Evolutionary conservation across 2,888 invertebrate genomes (phyloP).

Genomic region (Piscicola geometra): DNA sequence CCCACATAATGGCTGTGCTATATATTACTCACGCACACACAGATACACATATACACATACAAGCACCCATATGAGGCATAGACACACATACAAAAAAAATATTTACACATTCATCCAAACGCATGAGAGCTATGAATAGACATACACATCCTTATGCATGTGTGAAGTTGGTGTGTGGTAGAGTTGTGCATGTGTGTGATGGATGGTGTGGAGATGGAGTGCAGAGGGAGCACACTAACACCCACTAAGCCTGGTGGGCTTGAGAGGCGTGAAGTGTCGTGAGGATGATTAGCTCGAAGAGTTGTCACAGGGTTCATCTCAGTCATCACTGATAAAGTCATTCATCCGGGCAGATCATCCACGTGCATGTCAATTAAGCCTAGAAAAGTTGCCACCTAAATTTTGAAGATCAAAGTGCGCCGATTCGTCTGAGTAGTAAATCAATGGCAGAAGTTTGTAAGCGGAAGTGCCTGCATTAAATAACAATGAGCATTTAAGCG

Average conservation of each 20-base stretch:
- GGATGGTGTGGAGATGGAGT: no score
- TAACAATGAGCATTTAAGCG: slow-evolving; percentile 15
- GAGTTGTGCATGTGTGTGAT: no score
- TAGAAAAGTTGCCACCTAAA: neutral
- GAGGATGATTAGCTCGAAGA: slow-evolving; percentile 1
- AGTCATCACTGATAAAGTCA: neutral
- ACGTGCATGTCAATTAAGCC: neutral
- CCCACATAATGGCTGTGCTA: slow-evolving; percentile 32
- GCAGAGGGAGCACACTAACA: neutral
- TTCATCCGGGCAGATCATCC: neutral
- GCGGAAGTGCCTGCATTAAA: neutral
- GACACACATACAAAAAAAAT: neutral
- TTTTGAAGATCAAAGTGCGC: slow-evolving; percentile 5
- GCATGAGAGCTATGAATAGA: slow-evolving; percentile 16
- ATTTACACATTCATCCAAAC: slow-evolving; percentile 3
- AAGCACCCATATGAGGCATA: slow-evolving; percentile 12
- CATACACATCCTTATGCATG: slow-evolving; percentile 9
- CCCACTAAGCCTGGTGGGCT: neutral
- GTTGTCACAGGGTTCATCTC: neutral
- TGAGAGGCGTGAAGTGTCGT: neutral
- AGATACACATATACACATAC: slow-evolving; percentile 27
- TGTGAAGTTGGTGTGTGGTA: neutral
- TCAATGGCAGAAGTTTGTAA: slow-evolving; percentile 5
- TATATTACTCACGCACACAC: slow-evolving; percentile 13
- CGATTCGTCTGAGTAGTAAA: slow-evolving; percentile 4